Evolutionary conservation across 2,113 vertebrate species (phyloP).

Genomic region (Marmota monax): DNA sequence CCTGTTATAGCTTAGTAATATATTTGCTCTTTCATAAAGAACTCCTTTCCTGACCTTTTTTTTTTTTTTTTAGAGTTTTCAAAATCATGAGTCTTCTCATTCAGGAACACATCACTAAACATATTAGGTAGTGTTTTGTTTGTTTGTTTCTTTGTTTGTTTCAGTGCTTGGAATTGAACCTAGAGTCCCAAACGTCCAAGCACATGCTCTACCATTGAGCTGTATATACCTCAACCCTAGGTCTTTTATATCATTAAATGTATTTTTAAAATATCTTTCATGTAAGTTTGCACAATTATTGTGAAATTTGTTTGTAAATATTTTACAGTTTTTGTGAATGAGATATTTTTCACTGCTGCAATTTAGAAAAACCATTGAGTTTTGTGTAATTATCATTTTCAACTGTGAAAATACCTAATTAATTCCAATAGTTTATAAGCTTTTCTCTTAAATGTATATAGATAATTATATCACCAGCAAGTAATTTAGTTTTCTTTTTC

Average conservation of each 20-base stretch:
- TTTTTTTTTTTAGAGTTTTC: neutral
- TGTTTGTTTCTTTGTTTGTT: neutral
- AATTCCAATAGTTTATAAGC: constrained; percentile 17
- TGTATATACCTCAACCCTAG: neutral
- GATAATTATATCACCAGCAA: neutral
- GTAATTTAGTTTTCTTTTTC: constrained; percentile 21
- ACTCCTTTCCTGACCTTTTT: constrained; percentile 1
- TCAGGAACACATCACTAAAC: neutral
- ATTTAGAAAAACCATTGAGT: constrained; percentile 22
- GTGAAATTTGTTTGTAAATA: neutral
- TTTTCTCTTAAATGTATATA: constrained; percentile 42
- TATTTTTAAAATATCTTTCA: neutral
- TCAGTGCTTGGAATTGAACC: neutral
- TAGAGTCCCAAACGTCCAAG: neutral
- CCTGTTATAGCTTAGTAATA: neutral
- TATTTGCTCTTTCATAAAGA: constrained; percentile 29
- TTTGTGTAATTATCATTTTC: constrained; percentile 30
- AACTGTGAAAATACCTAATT: constrained; percentile 18
- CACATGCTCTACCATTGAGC: neutral
- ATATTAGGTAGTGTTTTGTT: neutral
- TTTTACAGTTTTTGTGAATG: neutral
- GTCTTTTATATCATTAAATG: neutral
- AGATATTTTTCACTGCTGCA: constrained; percentile 5
- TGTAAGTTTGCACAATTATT: constrained; percentile 30
- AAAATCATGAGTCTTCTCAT: constrained; percentile 10